Percentiles rank a stretch among this genome's conserved stretches.
These are phyloP conservation scores for Ophioninae sp. DNA, from an alignment of 2,888 invertebrate species.

Conservation along the genomic window DNA sequence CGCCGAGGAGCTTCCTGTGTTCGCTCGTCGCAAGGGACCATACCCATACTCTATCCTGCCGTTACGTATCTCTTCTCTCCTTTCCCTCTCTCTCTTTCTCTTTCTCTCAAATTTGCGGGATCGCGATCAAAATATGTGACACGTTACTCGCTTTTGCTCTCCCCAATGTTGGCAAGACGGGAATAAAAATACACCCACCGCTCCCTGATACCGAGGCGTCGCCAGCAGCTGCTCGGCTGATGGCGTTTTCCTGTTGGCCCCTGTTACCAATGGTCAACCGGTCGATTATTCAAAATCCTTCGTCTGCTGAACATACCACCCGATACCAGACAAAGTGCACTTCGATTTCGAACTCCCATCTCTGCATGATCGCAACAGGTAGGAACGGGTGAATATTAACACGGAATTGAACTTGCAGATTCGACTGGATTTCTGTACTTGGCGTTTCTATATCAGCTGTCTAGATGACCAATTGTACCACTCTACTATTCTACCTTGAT, in stretches of 20 bases:
- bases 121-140: slow-evolving; percentile 65
- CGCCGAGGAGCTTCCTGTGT: slow-evolving; percentile 60
- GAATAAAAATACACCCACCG: slow-evolving; percentile 20
- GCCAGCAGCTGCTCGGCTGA: slow-evolving; percentile 12
- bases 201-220: background rate
- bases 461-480: too few species aligned
- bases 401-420: too few species aligned
- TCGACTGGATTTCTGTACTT: too few species aligned
- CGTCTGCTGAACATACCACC: background rate
- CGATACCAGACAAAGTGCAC: background rate
- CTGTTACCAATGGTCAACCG: slow-evolving; percentile 21
- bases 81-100: background rate
- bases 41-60: slow-evolving; percentile 38
- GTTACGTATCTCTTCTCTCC: slow-evolving; percentile 40
- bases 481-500: too few species aligned
- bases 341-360: too few species aligned
- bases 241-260: slow-evolving; percentile 27
- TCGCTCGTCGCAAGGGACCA: slow-evolving; percentile 53
- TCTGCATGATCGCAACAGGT: too few species aligned
- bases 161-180: background rate
- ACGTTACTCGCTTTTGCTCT: slow-evolving; percentile 55
- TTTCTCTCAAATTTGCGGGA: slow-evolving; percentile 5
- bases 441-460: too few species aligned
- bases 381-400: too few species aligned
- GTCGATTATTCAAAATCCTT: background rate